Base-by-base conservation (phyloP, 2,113 vertebrate species). In the Nanger granti region DNA sequence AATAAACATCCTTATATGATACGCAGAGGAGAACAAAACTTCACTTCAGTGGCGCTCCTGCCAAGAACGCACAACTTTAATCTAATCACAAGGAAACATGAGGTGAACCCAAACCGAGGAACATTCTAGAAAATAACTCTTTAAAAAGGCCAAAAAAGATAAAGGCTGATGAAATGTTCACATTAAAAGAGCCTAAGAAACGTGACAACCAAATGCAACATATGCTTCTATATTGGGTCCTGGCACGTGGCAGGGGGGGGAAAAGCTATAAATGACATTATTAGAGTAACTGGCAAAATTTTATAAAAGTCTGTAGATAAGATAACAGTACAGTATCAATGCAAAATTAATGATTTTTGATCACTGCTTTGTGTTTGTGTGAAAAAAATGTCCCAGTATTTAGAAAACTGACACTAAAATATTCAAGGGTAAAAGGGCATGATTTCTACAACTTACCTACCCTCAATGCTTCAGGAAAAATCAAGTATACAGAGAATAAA, bases 191-290 rank as follows among this genome's bases (percentile, higher is more conserved):
- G 8, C 52, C 52, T 55, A 60, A 87, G 55, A 82, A 84, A 64
- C 13, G 28, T 18, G 7, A 94, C 10, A 90, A 47, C 4, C 20
- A 52, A 91, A 85, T 79, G 52, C 31, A 60, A 34, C 1, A 1
- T 29, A 22, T 3, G 13, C 26, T 44, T 94, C 92, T 52, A 22
- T 28, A 73, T 0, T 93, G n/a, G 44, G 34, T 90, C n/a, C 49
- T 52, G 57, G 85, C 52, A 47, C 0, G 0, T 28, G 22, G 8
- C 1, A 9, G 26, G 41, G 0, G 1, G 18, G 18, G 11, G 22
- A 4, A 28, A 47, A 88, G 13, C 31, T 15, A 3, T n/a, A 82
- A 60, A 41, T 44, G 59, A 76, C 34, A 37, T 64, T 24, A 73
- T 41, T 73, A 24, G 69, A 20, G 20, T 41, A 11, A 73, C n/a